Evolutionary conservation across 2,797 vertebrate species (phyloP), one percentile per base, ranked within the genome.

Genomic region (Gymnodraco acuticeps): DNA sequence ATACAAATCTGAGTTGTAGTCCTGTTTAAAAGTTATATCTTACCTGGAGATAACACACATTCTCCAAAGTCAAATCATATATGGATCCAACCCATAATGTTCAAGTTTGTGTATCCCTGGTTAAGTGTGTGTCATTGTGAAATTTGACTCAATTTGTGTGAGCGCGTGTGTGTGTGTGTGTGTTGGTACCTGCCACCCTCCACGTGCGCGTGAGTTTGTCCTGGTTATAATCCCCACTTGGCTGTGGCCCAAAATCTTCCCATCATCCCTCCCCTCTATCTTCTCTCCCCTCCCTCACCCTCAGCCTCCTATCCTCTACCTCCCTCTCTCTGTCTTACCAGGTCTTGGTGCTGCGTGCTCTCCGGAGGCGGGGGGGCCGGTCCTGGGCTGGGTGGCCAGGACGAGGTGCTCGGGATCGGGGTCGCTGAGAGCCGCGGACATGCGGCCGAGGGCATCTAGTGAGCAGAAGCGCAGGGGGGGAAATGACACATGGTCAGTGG

Each of bases 281-380:
- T 27, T 70, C 55, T 64, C 77, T 60, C 61, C 52, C 74, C 71
- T 33, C 53, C 67, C 55, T 51, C 68, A 4, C 73, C 68, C 48
- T 10, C 53, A 38, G 33, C 6, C 8, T 38, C 8, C 33, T 4
- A 20, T n/a, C 27, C 0, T 56, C 12, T 2, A 41, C 42, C 74
- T 19, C 62, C 59, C 62, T 46, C 61, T 67, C 23, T 23, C 23
- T 23, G 86, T 97, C 97, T 96, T 97, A 99, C 97, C 97, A 90
- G 97, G 93, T 94, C 95, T 96, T 94, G 95, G 92, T 80, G 91
- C 88, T 90, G 93, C 71, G 89, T 95, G 91, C 92, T 95, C 95
- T 90, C 93, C 95, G 84, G 94, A 90, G 90, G 94, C 88, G 71
- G 93, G 85, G 80, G 94, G 93, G 85, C 93, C 81, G 81, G 88